Base-by-base conservation (phyloP, 1,140 invertebrate genomes). In the Thereuonema tuberculata region DNA sequence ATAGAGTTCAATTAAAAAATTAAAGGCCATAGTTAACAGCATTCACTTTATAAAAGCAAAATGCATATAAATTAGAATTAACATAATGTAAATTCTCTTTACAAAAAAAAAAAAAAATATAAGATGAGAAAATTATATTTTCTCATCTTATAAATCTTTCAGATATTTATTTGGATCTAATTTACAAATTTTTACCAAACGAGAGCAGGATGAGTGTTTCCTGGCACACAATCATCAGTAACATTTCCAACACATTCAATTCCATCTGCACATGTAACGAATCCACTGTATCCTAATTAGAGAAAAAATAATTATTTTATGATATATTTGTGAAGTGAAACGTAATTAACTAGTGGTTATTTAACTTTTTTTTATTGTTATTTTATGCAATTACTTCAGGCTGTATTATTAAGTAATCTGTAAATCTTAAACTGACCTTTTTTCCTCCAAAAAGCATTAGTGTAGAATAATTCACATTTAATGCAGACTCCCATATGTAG, bases 401-500 rank as follows among this genome's bases (percentile, higher is more conserved):
- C n/a, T n/a, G n/a, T n/a, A n/a, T n/a, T n/a, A n/a, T n/a, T n/a
- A n/a, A n/a, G 15, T 24, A 47, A 52, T n/a, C n/a, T n/a, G n/a
- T n/a, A 37, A 37, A 37, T 5, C 31, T 37, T 37, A 17, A 60
- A 46, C 14, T 61, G 23, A 71, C 71, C 71, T 58, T 70, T 67
- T 28, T 71, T 56, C 53, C 66, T 69, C 74, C 74, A 75, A 57
- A 73, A 74, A 26, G 69, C 49, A 21, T 55, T 67, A 17, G 68
- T 61, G 59, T 74, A 75, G 61, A 71, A 74, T 5, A 72, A 49
- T 53, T 73, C 71, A 3, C 67, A 68, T 62, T 75, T 74, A 29
- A 75, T 73, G 23, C 70, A 67, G 47, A 64, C 66, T 23, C 74
- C 74, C 73, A 75, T 74, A 0, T 72, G 72, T 20, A 69, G 62